Conservation (phyloP, 2,888 invertebrate species). For the Coremacera marginata region DNA sequence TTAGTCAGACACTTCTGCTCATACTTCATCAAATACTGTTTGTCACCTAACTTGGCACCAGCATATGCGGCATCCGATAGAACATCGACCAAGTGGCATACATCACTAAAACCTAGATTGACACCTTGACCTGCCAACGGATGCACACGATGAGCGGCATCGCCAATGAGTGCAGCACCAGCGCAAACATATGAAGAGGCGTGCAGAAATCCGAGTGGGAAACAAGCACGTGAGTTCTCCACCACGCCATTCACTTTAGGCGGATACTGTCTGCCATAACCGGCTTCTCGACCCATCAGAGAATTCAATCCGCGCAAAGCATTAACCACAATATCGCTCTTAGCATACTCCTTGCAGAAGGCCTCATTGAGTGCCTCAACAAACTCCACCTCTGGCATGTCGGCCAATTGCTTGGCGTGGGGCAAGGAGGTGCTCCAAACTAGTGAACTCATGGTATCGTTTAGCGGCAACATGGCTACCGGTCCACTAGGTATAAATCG, state of each 20-base stretch:
- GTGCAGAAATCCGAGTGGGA: constrained; percentile 93
- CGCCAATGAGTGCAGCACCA: constrained; percentile 88
- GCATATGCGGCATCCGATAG: constrained; percentile 79
- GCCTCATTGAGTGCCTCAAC: constrained; percentile 90
- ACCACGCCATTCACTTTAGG: constrained; percentile 61
- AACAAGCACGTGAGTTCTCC: constrained; percentile 78
- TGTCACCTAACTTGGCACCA: constrained; percentile 81
- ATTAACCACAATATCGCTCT: constrained; percentile 60
- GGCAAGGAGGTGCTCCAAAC: constrained; percentile 90
- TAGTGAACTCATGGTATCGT: constrained; percentile 83
- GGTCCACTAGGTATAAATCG: constrained; percentile 93
- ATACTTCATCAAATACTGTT: constrained; percentile 81
- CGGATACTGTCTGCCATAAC: constrained; percentile 64
- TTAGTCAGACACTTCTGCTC: constrained; percentile 86
- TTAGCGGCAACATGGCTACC: constrained; percentile 90
- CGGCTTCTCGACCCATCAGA: constrained; percentile 64
- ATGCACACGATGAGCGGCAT: constrained; percentile 92
- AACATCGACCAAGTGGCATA: constrained; percentile 78
- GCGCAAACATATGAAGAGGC: constrained; percentile 86
- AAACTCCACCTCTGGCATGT: constrained; percentile 82
- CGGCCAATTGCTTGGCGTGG: constrained; percentile 80
- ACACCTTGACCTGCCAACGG: constrained; percentile 98
- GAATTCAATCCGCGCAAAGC: constrained; percentile 71
- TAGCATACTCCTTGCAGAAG: constrained; percentile 70
- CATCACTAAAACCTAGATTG: constrained; percentile 97